Evolutionary conservation across 2,113 vertebrate species (phyloP), one percentile per base, ranked within the genome.

Genomic region (Lagenorhynchus albirostris): DNA sequence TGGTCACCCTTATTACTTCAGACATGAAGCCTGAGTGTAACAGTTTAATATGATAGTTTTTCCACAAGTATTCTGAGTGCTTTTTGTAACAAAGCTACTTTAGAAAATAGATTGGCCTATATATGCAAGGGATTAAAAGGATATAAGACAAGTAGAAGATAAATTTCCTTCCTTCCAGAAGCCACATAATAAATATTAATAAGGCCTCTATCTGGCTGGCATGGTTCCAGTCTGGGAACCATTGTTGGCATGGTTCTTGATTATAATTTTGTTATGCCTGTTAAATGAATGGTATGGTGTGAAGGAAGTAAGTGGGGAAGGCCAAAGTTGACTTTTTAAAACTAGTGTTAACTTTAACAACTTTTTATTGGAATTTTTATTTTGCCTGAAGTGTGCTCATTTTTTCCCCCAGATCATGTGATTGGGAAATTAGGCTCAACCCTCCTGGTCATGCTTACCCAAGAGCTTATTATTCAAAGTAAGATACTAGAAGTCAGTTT

Each of bases 21-120:
- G 26, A 67, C 2, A 74, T 70, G 23, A 92, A 53, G 36, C 36
- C 23, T 31, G 7, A 87, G 55, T 3, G 26, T 73, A 67, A 55
- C 41, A 93, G 53, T 76, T 82, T 76, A 90, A 91, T 89, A 88
- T 44, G 62, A 60, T 81, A 68, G 47, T 76, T 96, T 94, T 92
- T 89, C 55, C 81, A 21, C 14, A 67, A 81, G 76, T 81, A 62
- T 26, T 92, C 60, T 82, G 0, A 77, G 17, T 83, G 63, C 41
- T 95, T 93, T 96, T 90, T 94, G 6, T 92, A 55, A 25, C 15
- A 73, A 84, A 81, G 3, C 36, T 60, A 29, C 33, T 74, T 82
- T 95, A 25, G n/a, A 95, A 94, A 85, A 63, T 38, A 93, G 44
- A 83, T 74, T 91, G 29, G 14, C 36, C 29, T 91, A 31, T 63